Evolutionary conservation across 2,888 invertebrate genomes (phyloP).

Genomic region (Torymus auratus): DNA sequence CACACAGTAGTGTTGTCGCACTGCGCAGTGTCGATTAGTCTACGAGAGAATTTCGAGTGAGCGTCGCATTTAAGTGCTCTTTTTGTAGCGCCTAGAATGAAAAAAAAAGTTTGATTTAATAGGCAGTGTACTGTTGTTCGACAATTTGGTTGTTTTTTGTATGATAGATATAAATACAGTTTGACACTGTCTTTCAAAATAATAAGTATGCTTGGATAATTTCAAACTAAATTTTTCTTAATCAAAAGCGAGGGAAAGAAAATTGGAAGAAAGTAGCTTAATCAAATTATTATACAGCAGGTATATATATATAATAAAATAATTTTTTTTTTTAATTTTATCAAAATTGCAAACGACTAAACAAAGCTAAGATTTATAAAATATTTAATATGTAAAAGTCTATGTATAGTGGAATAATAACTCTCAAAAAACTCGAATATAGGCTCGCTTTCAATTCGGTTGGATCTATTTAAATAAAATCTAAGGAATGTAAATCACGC

Average conservation of each 20-base stretch:
- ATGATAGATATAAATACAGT: too few species aligned
- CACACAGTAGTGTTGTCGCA: too few species aligned
- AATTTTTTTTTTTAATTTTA: neutral
- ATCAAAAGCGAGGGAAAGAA: neutral
- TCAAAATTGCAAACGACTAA: too few species aligned
- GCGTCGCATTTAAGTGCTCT: too few species aligned
- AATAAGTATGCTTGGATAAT: too few species aligned
- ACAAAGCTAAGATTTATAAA: too few species aligned
- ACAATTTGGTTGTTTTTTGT: too few species aligned
- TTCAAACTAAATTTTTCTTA: too few species aligned
- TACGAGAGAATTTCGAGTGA: neutral
- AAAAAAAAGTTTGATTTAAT: neutral
- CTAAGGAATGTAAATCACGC: constrained; percentile 44
- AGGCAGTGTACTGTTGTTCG: neutral
- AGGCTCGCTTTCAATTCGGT: constrained; percentile 43
- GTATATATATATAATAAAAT: neutral
- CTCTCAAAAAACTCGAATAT: constrained; percentile 29
- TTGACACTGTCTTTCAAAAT: too few species aligned
- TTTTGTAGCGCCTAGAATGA: too few species aligned
- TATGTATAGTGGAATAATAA: too few species aligned
- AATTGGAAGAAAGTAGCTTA: neutral
- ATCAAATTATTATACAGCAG: neutral
- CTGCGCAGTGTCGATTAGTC: neutral
- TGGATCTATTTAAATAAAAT: constrained; percentile 28
- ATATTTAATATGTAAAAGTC: too few species aligned